Evolutionary conservation across 2,797 vertebrate genomes (phyloP).

Genomic region (Podarcis lilfordi): DNA sequence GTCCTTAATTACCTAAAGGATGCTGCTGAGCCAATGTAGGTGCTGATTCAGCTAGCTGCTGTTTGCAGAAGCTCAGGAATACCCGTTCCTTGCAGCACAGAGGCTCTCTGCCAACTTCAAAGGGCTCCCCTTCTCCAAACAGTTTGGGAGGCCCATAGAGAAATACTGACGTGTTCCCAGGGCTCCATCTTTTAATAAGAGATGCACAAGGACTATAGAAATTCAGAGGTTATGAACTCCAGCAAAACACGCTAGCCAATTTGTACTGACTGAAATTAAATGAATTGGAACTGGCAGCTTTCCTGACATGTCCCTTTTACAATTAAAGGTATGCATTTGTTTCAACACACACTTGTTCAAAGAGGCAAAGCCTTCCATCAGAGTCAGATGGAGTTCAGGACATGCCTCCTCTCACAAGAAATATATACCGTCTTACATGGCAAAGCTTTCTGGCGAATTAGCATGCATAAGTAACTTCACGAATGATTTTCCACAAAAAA

Average conservation of each 20-base stretch:
- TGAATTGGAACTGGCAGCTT: not conserved
- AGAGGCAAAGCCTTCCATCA: constrained; percentile 4
- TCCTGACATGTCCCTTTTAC: constrained; percentile 1
- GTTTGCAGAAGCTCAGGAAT: not conserved
- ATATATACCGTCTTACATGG: not conserved
- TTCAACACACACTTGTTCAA: constrained; percentile 8
- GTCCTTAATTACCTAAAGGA: not conserved
- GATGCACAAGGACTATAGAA: constrained; percentile 11
- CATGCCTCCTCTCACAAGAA: not conserved
- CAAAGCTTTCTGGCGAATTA: not conserved
- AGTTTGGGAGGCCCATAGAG: not conserved
- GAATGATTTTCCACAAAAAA: not conserved
- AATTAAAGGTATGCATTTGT: constrained; percentile 14
- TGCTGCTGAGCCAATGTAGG: not conserved
- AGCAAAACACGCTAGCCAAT: not conserved
- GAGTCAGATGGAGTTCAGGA: not conserved
- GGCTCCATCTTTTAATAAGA: constrained; percentile 30
- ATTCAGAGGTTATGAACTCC: not conserved
- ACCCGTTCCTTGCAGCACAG: not conserved
- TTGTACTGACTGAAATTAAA: constrained; percentile 21
- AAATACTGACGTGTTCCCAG: not conserved
- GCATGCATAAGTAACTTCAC: not conserved
- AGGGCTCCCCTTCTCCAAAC: not conserved
- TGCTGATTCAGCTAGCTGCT: not conserved
- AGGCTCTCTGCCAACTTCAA: constrained; percentile 2